Evolutionary conservation across 2,113 vertebrate species (phyloP).

Genomic region (Rhabdomys dilectus): DNA sequence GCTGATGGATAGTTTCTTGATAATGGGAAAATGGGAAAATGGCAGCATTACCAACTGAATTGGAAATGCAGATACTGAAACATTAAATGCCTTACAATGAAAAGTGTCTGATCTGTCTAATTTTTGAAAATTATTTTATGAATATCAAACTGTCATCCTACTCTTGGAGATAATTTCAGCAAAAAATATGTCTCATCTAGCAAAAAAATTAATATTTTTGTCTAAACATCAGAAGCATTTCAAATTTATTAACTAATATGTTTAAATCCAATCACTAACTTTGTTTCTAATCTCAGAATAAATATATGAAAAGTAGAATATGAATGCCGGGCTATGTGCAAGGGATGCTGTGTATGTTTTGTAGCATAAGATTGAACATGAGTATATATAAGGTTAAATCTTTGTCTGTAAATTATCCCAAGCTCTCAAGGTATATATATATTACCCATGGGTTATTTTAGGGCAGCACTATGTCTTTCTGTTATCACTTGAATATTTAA

Average conservation of each 20-base stretch:
- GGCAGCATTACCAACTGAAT: slow-evolving; percentile 47
- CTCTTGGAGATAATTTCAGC: slow-evolving; percentile 19
- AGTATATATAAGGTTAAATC: neutral
- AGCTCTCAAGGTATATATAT: neutral
- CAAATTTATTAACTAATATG: neutral
- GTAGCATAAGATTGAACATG: neutral
- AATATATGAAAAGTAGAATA: neutral
- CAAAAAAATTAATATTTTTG: neutral
- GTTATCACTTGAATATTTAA: neutral
- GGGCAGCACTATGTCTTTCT: neutral
- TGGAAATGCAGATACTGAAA: slow-evolving; percentile 58
- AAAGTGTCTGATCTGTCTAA: slow-evolving; percentile 36
- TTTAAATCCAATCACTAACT: neutral
- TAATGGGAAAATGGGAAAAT: slow-evolving; percentile 26
- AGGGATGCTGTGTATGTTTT: neutral
- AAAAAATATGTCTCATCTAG: neutral
- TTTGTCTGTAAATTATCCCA: neutral
- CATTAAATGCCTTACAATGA: slow-evolving; percentile 52
- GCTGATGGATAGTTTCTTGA: slow-evolving; percentile 48
- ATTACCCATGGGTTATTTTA: neutral
- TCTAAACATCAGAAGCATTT: slow-evolving; percentile 8
- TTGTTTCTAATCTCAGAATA: neutral
- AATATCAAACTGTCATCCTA: neutral
- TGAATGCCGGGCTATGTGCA: neutral
- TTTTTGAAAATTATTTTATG: slow-evolving; percentile 18